Base-by-base conservation (phyloP, 2,797 vertebrate genomes). In the Syngnathus acus region DNA sequence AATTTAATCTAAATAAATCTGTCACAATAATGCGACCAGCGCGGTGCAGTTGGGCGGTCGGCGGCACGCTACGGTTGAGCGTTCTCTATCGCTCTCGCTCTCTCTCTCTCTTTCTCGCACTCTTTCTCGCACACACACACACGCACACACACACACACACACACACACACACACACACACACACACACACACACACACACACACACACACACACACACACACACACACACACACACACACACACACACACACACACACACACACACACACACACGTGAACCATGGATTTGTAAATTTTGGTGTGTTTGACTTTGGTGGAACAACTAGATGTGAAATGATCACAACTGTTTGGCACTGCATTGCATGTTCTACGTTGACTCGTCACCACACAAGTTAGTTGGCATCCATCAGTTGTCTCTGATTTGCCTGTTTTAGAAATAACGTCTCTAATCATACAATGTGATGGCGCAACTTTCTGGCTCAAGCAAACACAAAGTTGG, bases 201-300 rank as follows among this genome's bases (percentile, higher is more conserved):
- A 55, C 53, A 51, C 42, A 55, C 53, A 40, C 68, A 40, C 2
- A 16, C 55, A 32, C 68, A 13, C 62, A 59, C 68, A 65, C 67
- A 54, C 66, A 64, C 55, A 63, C 68, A 58, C 65, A 57, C 53
- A 57, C 42, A 55, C 53, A 40, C 68, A 43, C 2, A 16, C 55
- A 32, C 68, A 16, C 62, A 59, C 68, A 65, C 69, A 59, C 66
- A 64, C 55, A 65, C 66, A 59, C 63, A 57, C 54, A 57, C 43
- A 55, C 48, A 40, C 68, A 43, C 54, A 68, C 65, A 72, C 64
- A 51, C n/a, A 10, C 62, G 72, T 64, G 73, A 53, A 43, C 42
- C 13, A 43, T 43, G 42, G 4, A 43, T 40, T 40, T 40, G 42
- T 43, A 13, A 4, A 4, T 11, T 43, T 43, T 43, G 42, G 9